Percentiles rank a stretch among this genome's conserved stretches.
phyloP scores from a whole-genome alignment of 2,113 vertebrate species.

The Capra hircus region DNA sequence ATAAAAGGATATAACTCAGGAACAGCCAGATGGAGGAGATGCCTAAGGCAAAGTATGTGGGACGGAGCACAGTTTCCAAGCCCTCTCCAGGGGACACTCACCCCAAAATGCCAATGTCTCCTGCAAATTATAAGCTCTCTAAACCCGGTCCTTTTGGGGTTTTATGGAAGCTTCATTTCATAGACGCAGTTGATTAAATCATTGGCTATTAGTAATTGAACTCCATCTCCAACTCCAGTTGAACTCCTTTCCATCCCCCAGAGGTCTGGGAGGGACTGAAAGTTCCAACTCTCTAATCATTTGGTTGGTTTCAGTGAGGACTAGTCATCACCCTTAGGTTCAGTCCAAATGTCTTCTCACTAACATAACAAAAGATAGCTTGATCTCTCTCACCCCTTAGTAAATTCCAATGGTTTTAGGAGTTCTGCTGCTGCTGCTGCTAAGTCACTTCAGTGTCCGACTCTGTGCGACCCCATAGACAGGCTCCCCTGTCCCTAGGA shows the following conservation, averaged over 20 bases:
- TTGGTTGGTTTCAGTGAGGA: background rate
- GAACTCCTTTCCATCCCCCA: background rate
- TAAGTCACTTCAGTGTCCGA: background rate
- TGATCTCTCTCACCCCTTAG: background rate
- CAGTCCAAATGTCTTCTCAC: background rate
- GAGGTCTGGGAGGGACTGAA: background rate
- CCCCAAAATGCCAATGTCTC: background rate
- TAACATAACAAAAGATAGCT: background rate
- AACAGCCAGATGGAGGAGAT: background rate
- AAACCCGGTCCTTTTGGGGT: background rate
- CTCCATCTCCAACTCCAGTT: background rate
- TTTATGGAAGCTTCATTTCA: background rate
- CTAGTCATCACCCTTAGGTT: background rate
- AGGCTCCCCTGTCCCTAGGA: too few species aligned
- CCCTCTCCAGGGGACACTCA: background rate
- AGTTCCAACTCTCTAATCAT: background rate
- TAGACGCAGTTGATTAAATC: background rate
- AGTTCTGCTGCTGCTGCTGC: background rate
- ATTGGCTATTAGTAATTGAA: background rate
- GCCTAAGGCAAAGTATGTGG: background rate
- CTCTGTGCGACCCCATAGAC: background rate
- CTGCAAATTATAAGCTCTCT: background rate
- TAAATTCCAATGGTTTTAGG: background rate
- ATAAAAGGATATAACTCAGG: background rate
- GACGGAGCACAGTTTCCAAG: background rate